Conservation (phyloP, 2,113 vertebrate species). For the Xiphias gladius region DNA sequence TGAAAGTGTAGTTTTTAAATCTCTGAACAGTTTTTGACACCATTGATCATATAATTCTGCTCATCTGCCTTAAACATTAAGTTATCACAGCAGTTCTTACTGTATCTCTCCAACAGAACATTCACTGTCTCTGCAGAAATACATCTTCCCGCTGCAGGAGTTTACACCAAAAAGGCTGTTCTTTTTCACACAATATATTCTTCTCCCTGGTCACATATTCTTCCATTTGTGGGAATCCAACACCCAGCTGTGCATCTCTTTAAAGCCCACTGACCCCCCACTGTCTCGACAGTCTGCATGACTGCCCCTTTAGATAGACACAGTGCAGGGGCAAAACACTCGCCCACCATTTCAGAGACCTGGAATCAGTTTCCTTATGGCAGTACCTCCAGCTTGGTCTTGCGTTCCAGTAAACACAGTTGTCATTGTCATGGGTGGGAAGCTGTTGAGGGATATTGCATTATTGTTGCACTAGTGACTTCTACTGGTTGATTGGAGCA, state of each 20-base stretch:
- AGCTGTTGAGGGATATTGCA: constrained; percentile 42
- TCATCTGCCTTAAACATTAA: constrained; percentile 45
- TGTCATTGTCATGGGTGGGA: constrained; percentile 47
- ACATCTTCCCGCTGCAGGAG: constrained; percentile 58
- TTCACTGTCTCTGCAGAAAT: constrained; percentile 59
- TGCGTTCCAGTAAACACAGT: constrained; percentile 49
- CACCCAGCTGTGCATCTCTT: constrained; percentile 64
- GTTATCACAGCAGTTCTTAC: constrained; percentile 37
- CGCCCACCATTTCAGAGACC: constrained; percentile 54
- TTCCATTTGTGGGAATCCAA: constrained; percentile 58
- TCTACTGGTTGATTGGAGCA: constrained; percentile 17
- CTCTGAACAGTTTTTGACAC: constrained; percentile 45
- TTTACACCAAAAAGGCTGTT: constrained; percentile 59
- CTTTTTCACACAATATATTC: constrained; percentile 51
- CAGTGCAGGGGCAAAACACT: constrained; percentile 47
- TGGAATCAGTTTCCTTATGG: constrained; percentile 53
- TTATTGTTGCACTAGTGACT: constrained; percentile 26
- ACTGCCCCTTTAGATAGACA: constrained; percentile 64
- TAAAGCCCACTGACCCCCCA: constrained; percentile 64
- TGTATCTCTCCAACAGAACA: constrained; percentile 50
- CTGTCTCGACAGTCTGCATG: constrained; percentile 62
- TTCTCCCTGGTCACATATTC: constrained; percentile 46
- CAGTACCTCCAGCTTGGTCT: constrained; percentile 38
- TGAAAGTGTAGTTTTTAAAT: constrained; percentile 58
- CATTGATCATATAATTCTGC: constrained; percentile 60